phyloP scores from a whole-genome alignment of 2,113 vertebrate genomes.

The Ancistrus triradiatus region DNA sequence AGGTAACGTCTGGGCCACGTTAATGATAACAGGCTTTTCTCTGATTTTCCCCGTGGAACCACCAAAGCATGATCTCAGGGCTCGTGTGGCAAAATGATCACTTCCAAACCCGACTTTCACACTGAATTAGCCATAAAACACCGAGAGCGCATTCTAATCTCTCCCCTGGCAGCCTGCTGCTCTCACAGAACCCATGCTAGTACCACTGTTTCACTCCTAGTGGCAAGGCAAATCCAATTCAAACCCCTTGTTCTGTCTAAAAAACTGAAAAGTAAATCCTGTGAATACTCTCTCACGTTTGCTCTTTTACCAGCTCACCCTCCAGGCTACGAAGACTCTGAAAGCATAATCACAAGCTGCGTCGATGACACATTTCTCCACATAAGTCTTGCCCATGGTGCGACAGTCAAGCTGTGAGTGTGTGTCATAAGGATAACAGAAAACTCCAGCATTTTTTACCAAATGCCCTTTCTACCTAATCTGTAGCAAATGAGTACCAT shows the following conservation, averaged over 20 bases:
- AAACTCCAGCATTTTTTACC: neutral
- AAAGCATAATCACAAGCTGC: slow-evolving; percentile 20
- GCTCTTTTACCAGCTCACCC: neutral
- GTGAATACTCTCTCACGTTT: slow-evolving; percentile 1
- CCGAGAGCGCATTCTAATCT: slow-evolving; percentile 50
- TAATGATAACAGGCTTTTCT: neutral
- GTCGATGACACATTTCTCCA: neutral
- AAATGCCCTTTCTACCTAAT: neutral
- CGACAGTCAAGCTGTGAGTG: neutral
- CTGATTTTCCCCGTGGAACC: neutral
- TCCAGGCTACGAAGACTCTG: neutral
- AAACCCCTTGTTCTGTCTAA: slow-evolving; percentile 26
- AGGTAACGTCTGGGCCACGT: neutral
- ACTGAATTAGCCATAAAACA: slow-evolving; percentile 52
- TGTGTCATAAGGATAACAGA: neutral
- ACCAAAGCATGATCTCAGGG: neutral
- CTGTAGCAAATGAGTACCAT: neutral
- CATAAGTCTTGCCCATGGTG: neutral
- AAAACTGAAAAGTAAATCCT: slow-evolving; percentile 36
- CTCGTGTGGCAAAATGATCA: too few species aligned
- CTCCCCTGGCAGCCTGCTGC: slow-evolving; percentile 44
- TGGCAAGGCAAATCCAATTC: slow-evolving; percentile 45
- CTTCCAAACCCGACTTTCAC: slow-evolving; percentile 12
- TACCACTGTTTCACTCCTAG: slow-evolving; percentile 48
- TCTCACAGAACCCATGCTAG: slow-evolving; percentile 19